Evolutionary conservation across 2,888 invertebrate species (phyloP), one percentile per base, ranked within the genome.

Genomic region (Nycteola revayana): DNA sequence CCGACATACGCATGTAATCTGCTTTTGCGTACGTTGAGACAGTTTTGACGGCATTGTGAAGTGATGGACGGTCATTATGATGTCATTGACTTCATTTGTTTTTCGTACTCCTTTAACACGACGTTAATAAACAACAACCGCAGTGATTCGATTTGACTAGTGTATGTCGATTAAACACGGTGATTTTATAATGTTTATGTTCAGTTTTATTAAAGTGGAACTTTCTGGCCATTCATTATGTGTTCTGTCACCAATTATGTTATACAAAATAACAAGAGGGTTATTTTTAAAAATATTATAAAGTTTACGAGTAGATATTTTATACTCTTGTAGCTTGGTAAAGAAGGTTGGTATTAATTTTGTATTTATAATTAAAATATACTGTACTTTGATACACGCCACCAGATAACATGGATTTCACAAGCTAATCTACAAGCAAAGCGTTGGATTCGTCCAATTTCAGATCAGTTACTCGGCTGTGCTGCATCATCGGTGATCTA

Each of bases 401-500:
- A 10, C 25, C 29, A 40, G 55, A 56, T 57, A 57, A 63, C 29
- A 29, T 47, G 65, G 61, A 65, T 63, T 67, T 54, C 58, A 60
- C 64, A 60, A 66, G 69, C 67, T 76, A 74, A 77, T 78, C 70
- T 75, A 78, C 70, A 58, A 68, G 66, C 66, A 56, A 61, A 69
- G 66, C 59, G 67, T 66, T 66, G 66, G 73, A 68, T 72, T 72
- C 72, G 64, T 76, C 72, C 75, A 81, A 81, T 82, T 79, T 73
- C 63, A 75, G 77, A 82, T 83, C 82, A 72, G 80, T 84, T 82
- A 77, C 75, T 73, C 64, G 67, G 71, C 69, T 76, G 69, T 85
- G 87, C 86, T 84, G 84, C 79, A 85, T 88, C 88, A 88, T 86
- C 75, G 77, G 79, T 75, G 79, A 82, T 80, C 85, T 87, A 88